Percentiles rank a stretch among this genome's conserved stretches.
These are phyloP conservation scores for Daktulosphaira vitifoliae DNA, from an alignment of 1,140 invertebrate species.

Conservation along the genomic window DNA sequence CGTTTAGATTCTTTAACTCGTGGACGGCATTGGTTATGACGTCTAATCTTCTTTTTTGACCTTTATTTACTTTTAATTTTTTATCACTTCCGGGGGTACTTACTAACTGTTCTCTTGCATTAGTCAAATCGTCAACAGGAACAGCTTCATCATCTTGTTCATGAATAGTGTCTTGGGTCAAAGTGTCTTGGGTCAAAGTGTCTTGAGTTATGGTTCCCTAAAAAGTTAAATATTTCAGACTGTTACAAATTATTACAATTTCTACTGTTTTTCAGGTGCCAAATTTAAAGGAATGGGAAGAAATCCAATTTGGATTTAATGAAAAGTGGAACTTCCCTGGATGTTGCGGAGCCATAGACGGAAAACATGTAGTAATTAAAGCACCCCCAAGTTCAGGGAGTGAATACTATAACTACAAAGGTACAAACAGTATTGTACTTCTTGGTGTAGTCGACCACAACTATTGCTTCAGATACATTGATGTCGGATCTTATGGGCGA, in stretches of 20 bases:
- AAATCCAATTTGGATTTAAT: neutral
- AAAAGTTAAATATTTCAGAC: neutral
- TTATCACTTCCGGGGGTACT: neutral
- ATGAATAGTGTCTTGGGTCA: constrained; percentile 4
- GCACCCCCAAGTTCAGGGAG: constrained; percentile 18
- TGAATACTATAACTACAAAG: constrained; percentile 44
- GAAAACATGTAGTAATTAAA: constrained; percentile 40
- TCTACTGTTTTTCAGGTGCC: constrained; percentile 36
- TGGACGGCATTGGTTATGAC: neutral
- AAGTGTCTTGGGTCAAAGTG: too few relatives aligned
- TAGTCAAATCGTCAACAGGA: neutral
- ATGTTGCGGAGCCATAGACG: constrained; percentile 45
- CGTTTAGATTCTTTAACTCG: constrained; percentile 2
- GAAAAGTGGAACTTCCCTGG: constrained; percentile 43
- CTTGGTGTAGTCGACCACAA: constrained; percentile 42
- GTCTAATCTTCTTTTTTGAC: neutral
- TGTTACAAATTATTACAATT: constrained; percentile 39
- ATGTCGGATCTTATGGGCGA: constrained; percentile 41
- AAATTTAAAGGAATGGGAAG: constrained; percentile 14
- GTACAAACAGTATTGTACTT: constrained; percentile 43
- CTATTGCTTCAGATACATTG: constrained; percentile 40
- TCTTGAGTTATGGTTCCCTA: neutral
- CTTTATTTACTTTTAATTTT: neutral
- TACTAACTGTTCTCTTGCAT: neutral
- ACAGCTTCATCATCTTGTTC: neutral